Base-by-base conservation (phyloP, 2,113 vertebrate species). In the Phalacrocorax aristotelis region DNA sequence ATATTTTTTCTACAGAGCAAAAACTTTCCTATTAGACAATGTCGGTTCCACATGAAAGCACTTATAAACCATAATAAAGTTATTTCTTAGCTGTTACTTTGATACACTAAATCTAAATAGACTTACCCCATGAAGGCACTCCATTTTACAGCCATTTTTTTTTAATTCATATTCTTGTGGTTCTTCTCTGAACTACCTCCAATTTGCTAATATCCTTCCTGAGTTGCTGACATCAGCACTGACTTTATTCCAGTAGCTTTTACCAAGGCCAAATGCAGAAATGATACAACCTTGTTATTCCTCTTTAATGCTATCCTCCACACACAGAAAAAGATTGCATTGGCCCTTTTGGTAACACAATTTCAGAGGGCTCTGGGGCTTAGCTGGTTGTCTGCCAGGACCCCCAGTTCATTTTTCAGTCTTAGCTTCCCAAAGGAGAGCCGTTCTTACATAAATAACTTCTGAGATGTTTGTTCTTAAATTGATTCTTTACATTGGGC, bases 51-150 rank as follows among this genome's bases (percentile, higher is more conserved):
- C 65, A 42, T 85, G 51, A 94, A 91, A 93, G 78, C 78, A 82
- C 87, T 95, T 95, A 94, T 17, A 94, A 92, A 89, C 77, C 58
- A 17, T 94, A 85, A 95, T 91, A 62, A 86, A 77, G 71, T 97
- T 82, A 94, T 71, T 85, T 54, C 54, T 77, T 91, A 91, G 64
- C 51, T 90, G 95, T 95, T 85, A 62, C 66, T 88, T 87, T 88
- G 66, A 74, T 76, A 70, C 27, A 48, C 42, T 95, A 57, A 77
- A 83, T 87, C 77, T 87, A 93, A 89, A 79, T 84, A 94, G 81
- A 91, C 66, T 87, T 78, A 87, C 30, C 13, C 55, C 70, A 32
- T 86, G 64, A 38, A 95, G 30, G 88, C 36, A 49, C 75, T 93
- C n/a, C 15, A 70, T 83, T 93, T 90, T 91, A 70, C 42, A 85